Conservation (phyloP, 1,140 invertebrate genomes). For the Pachyrhynchus sulphureomaculatus region DNA sequence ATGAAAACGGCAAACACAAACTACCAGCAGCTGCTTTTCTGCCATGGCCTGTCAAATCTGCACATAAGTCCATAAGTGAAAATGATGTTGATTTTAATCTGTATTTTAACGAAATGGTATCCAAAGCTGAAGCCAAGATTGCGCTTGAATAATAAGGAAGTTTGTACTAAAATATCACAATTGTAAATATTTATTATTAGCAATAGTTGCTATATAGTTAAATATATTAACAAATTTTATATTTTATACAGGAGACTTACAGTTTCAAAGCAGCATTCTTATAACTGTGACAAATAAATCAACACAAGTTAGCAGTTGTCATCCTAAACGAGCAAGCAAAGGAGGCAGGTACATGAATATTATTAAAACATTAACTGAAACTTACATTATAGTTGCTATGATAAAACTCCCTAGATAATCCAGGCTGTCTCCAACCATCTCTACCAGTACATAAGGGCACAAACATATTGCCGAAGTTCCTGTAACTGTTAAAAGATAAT, state of each 20-base stretch:
- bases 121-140: constrained; percentile 75
- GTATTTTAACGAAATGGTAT: constrained; percentile 76
- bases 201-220: too few relatives aligned
- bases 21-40: constrained; percentile 69
- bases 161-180: constrained; percentile 57
- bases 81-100: constrained; percentile 61
- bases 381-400: constrained; percentile 63
- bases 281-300: too few relatives aligned
- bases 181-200: too few relatives aligned
- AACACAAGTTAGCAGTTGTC: too few relatives aligned
- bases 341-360: too few relatives aligned
- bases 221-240: too few relatives aligned
- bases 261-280: too few relatives aligned
- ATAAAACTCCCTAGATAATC: constrained; percentile 59
- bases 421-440: constrained; percentile 66
- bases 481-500: constrained; percentile 62
- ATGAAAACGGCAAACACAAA: constrained; percentile 67
- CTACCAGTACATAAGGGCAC: constrained; percentile 68
- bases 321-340: too few relatives aligned
- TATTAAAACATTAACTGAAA: constrained; percentile 11
- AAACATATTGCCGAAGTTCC: constrained; percentile 65
- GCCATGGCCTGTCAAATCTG: constrained; percentile 65
- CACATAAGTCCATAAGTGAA: constrained; percentile 65
- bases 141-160: constrained; percentile 79
- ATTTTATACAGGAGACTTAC: too few relatives aligned